These are phyloP conservation scores for Cynopterus sphinx DNA, from an alignment of 2,797 vertebrate genomes.

Conservation along the genomic window DNA sequence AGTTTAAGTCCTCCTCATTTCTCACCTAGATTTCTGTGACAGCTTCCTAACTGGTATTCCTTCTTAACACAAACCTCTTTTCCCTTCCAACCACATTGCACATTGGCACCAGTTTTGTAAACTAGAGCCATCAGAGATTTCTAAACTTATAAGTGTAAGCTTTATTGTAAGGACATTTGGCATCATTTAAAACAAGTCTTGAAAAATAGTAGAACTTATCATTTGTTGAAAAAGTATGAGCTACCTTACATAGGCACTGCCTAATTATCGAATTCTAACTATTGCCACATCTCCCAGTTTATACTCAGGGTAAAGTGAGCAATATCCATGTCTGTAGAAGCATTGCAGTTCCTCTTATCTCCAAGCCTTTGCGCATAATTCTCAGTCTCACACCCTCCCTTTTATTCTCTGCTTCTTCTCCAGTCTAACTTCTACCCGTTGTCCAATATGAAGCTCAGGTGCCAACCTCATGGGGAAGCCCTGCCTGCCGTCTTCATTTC, in stretches of 20 bases:
- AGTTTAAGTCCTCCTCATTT: not conserved
- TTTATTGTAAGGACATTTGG: not conserved
- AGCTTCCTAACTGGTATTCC: not conserved
- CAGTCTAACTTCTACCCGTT: not conserved
- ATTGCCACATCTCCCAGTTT: not conserved
- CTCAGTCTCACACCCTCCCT: not conserved
- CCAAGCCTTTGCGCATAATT: not conserved
- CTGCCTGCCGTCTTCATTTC: not conserved
- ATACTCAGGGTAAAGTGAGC: not conserved
- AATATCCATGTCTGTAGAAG: not conserved
- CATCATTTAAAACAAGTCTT: not conserved
- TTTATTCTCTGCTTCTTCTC: not conserved
- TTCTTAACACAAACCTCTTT: not conserved
- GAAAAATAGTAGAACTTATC: not conserved
- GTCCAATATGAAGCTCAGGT: not conserved
- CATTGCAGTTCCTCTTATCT: not conserved
- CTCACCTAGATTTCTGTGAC: not conserved
- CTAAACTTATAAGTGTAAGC: not conserved
- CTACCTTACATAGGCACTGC: not conserved
- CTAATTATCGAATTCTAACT: not conserved
- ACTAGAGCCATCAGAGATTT: not conserved
- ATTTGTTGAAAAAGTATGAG: not conserved
- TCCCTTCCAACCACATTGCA: not conserved
- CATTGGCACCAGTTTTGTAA: not conserved
- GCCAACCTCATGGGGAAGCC: not conserved